Base-by-base conservation (phyloP, 2,797 vertebrate genomes). In the Etheostoma nigrum region DNA sequence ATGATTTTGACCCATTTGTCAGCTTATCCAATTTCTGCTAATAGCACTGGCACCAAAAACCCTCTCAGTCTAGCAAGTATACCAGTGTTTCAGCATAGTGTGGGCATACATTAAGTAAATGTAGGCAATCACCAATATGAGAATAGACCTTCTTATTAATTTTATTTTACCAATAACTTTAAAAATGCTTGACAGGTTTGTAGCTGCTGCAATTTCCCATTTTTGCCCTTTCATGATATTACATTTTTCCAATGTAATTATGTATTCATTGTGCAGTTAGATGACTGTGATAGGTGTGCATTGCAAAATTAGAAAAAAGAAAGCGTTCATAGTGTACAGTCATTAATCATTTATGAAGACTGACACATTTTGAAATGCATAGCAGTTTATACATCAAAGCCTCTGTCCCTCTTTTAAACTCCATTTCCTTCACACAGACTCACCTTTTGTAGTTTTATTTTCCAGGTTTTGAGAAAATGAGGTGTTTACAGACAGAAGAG, bases 341-440 rank as follows among this genome's bases (percentile, higher is more conserved):
- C 72, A 86, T 88, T 81, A 82, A 88, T 89, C 83, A 79, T 14
- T 64, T 18, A 1, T 36, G 55, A 54, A 40, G 45, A 57, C 11
- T 67, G 55, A 67, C 70, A 51, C 18, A 1, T 70, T 78, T 80
- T 53, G 30, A 72, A 76, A 87, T 79, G 68, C 40, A 57, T 19
- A 62, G 19, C 44, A 27, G 44, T 73, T 83, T 21, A 75, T 64
- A 70, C 44, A 74, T 80, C 49, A 86, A 81, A 77, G 72, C 25
- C 48, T 23, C 59, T 0, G 15, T 64, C 66, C 47, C 10, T 19
- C 48, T 59, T 59, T 62, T 67, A 2, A 59, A 59, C 10, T 66
- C 60, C 36, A 65, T 73, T 65, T 65, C 12, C 9, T 54, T 62
- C n/a, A 19, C 27, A 6, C 6, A 18, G n/a, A 25, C 48, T 70